Percentiles rank a stretch among this genome's conserved stretches.
phyloP scores from a whole-genome alignment of 2,113 vertebrate genomes.

The Cyphomyrus discorhynchus region DNA sequence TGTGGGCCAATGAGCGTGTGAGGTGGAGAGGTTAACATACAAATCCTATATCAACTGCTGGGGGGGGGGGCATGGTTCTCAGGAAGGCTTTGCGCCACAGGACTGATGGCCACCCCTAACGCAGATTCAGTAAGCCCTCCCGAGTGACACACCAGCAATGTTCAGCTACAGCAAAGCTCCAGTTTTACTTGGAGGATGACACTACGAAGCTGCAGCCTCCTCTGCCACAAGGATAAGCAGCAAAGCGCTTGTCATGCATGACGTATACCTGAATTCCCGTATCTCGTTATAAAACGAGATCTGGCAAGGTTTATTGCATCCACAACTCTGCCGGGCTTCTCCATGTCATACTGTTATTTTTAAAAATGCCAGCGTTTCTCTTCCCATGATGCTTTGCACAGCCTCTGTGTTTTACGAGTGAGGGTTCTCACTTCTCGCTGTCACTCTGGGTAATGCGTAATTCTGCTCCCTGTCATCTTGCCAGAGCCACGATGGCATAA shows the following conservation, averaged over 20 bases:
- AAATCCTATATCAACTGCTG: background rate
- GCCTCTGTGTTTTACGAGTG: background rate
- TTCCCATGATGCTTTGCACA: background rate
- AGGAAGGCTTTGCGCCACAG: background rate
- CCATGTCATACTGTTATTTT: background rate
- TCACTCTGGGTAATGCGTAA: background rate
- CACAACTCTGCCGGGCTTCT: background rate
- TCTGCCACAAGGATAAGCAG: conserved; percentile 32
- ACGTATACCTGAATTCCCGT: background rate
- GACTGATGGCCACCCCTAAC: background rate
- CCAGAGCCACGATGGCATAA: background rate
- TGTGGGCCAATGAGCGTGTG: background rate
- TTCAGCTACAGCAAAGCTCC: conserved; percentile 33
- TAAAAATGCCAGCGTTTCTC: background rate
- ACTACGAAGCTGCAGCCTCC: conserved; percentile 37
- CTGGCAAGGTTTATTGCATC: background rate
- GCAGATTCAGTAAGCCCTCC: background rate
- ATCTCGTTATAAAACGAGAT: background rate
- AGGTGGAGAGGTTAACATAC: background rate
- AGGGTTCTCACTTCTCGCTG: background rate
- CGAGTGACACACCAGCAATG: conserved; percentile 31
- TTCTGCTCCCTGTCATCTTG: background rate
- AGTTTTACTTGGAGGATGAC: conserved; percentile 53
- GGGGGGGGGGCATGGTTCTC: background rate
- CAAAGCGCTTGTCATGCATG: conserved; percentile 10